Conservation (phyloP, 2,797 vertebrate species). For the Paramormyrops hopkinsi region DNA sequence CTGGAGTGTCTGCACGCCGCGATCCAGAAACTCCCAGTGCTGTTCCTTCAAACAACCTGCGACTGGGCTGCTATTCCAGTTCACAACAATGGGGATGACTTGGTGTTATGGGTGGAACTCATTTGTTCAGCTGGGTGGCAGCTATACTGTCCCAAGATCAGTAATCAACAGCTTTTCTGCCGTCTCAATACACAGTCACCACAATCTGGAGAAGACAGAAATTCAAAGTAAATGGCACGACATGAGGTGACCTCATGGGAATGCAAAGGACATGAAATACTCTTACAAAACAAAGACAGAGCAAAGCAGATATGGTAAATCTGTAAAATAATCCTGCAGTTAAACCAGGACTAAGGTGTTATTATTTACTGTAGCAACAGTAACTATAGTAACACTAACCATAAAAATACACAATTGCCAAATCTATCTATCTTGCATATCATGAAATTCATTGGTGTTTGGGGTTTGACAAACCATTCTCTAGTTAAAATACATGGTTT, state of each 20-base stretch:
- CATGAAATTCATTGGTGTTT: not conserved
- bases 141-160: not conserved
- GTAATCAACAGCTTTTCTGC: not conserved
- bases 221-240: not conserved
- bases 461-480: not conserved
- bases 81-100: not conserved
- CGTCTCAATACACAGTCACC: not conserved
- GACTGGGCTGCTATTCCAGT: not conserved
- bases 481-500: not conserved
- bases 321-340: not conserved
- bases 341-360: not conserved
- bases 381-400: not conserved
- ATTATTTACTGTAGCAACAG: not conserved
- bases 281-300: not conserved
- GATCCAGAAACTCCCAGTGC: not conserved
- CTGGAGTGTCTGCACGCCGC: not conserved
- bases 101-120: not conserved
- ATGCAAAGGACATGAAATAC: not conserved
- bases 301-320: not conserved
- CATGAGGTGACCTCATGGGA: not conserved
- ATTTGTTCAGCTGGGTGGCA: not conserved
- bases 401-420: not conserved
- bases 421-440: not conserved
- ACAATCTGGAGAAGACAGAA: slow-evolving; percentile 7
- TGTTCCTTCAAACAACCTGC: not conserved